Conservation (phyloP, 1,140 invertebrate genomes). For the Oppia nitens region DNA sequence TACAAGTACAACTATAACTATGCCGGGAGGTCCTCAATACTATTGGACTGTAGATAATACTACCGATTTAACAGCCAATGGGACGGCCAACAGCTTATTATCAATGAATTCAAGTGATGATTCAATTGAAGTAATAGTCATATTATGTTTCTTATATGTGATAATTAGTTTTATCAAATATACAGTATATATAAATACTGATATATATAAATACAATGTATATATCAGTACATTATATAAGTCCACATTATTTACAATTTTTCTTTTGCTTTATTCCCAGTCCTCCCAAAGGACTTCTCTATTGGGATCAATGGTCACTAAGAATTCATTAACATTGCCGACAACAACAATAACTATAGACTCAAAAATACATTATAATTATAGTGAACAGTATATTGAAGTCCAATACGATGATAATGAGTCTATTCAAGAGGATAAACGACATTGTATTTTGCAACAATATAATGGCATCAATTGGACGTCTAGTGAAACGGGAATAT, state of each 20-base stretch:
- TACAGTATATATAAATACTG: too few relatives aligned
- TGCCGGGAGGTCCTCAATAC: too few relatives aligned
- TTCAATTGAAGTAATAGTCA: neutral
- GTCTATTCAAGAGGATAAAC: neutral
- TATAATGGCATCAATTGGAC: constrained; percentile 12
- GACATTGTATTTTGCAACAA: neutral
- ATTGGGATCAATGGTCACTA: neutral
- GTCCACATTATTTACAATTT: too few relatives aligned
- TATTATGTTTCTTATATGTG: neutral
- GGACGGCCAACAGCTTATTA: neutral
- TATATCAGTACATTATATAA: too few relatives aligned
- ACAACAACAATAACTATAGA: neutral
- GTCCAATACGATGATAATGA: neutral
- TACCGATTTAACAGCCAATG: too few relatives aligned
- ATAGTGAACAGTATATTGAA: neutral
- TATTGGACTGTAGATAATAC: too few relatives aligned
- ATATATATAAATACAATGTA: too few relatives aligned
- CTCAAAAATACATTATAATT: neutral
- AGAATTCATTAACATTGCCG: neutral
- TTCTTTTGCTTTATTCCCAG: too few relatives aligned
- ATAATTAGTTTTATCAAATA: neutral
- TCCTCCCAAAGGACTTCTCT: too few relatives aligned
- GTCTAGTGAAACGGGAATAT: constrained; percentile 15
- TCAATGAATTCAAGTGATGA: neutral
- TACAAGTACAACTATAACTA: too few relatives aligned